A percentile compares a stretch with the other conserved stretches of the same genome.
These are phyloP conservation scores for Montipora foliosa DNA, from an alignment of 64 coral and sea anemone genomes.

Conservation along the genomic window DNA sequence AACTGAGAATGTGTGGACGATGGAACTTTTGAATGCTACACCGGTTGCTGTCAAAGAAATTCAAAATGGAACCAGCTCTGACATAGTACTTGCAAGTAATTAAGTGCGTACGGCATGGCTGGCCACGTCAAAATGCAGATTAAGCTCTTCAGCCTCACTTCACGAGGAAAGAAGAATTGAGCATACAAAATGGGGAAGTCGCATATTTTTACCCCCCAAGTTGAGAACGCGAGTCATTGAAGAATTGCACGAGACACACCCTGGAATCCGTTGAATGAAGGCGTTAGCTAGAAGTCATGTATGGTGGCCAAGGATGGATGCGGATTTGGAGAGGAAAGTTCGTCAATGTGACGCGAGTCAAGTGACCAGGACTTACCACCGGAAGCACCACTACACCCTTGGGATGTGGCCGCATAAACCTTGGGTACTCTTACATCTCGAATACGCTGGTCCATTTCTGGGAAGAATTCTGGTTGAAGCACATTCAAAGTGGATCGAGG, in stretches of 20 bases:
- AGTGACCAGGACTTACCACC: too few relatives aligned
- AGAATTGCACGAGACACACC: not conserved
- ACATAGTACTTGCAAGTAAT: not conserved
- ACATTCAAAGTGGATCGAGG: too few relatives aligned
- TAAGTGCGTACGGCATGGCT: not conserved
- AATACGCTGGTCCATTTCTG: too few relatives aligned
- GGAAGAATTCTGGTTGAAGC: too few relatives aligned
- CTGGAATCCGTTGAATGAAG: not conserved
- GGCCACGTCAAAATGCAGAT: not conserved
- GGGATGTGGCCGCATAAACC: too few relatives aligned
- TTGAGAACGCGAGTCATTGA: not conserved
- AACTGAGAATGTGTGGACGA: not conserved
- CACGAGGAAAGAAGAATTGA: conserved; percentile 5
- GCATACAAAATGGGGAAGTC: conserved; percentile 16
- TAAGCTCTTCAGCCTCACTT: not conserved
- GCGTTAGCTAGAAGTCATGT: too few relatives aligned
- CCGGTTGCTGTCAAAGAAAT: not conserved
- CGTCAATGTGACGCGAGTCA: too few relatives aligned
- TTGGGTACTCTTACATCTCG: too few relatives aligned
- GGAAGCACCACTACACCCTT: too few relatives aligned
- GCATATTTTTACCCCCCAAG: not conserved
- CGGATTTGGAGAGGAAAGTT: too few relatives aligned
- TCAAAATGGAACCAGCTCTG: too few relatives aligned
- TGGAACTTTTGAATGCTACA: not conserved
- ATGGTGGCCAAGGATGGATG: too few relatives aligned